A percentile compares a stretch with the other conserved stretches of the same genome.
These are phyloP conservation scores for Acinonyx jubatus DNA, from an alignment of 2,113 vertebrate genomes.

Conservation along the genomic window DNA sequence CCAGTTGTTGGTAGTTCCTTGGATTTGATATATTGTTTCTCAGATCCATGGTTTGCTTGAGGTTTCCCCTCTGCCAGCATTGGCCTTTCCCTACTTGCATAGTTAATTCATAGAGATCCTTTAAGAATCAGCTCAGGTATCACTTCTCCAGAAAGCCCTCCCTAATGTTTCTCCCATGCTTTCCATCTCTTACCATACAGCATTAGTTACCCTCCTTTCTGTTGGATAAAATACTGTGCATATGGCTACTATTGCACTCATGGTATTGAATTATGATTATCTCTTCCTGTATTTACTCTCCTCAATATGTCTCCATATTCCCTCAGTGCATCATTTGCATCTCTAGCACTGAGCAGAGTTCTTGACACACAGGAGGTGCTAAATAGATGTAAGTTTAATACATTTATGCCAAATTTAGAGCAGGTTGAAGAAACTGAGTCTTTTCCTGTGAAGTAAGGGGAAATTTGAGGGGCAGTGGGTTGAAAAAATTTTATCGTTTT, in stretches of 20 bases:
- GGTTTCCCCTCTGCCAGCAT: background rate
- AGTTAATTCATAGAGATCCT: background rate
- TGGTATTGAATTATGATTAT: background rate
- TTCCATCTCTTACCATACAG: background rate
- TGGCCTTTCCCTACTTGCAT: background rate
- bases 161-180: background rate
- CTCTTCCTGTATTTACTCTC: background rate
- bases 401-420: constrained; percentile 28
- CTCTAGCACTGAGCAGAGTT: background rate
- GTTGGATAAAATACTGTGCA: background rate
- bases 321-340: background rate
- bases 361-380: background rate
- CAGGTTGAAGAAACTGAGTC: background rate
- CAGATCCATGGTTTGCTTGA: background rate
- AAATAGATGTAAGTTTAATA: background rate
- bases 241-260: background rate
- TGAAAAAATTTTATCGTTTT: background rate
- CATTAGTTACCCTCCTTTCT: background rate
- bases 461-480: background rate
- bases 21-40: constrained; percentile 1
- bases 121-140: background rate
- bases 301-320: background rate
- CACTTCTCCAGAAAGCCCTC: background rate
- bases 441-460: background rate
- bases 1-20: background rate